Conservation (phyloP, 2,113 vertebrate species). For the Apodemus sylvaticus region DNA sequence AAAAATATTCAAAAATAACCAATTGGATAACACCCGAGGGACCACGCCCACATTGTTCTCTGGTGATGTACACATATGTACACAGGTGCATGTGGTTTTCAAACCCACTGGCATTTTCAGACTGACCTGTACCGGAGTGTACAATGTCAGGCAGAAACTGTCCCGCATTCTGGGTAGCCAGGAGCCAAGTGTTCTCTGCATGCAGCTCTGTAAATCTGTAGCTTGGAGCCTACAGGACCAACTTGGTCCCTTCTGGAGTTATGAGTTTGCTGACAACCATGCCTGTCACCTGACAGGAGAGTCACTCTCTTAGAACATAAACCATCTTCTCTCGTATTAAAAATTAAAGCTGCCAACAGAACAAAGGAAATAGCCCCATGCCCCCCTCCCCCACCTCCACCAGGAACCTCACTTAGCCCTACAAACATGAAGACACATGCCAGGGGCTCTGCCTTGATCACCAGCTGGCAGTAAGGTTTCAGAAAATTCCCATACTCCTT, state of each 20-base stretch:
- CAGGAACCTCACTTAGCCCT: slow-evolving; percentile 20
- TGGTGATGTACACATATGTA: background rate
- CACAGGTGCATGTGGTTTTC: background rate
- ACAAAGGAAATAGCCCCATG: slow-evolving; percentile 18
- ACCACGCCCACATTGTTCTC: background rate
- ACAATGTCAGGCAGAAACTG: background rate
- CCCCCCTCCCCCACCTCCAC: background rate
- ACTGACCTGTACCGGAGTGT: background rate
- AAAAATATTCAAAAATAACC: background rate
- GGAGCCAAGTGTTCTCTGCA: background rate
- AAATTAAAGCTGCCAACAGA: slow-evolving; percentile 38
- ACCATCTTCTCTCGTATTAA: background rate
- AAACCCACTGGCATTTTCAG: background rate
- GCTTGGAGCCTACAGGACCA: background rate
- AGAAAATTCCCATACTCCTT: background rate
- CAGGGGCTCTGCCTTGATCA: background rate
- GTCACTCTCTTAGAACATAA: background rate
- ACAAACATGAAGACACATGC: background rate
- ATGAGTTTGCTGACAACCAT: background rate
- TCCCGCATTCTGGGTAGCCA: background rate
- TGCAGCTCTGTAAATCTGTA: background rate
- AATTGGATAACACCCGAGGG: background rate
- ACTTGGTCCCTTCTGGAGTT: background rate
- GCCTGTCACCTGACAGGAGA: background rate
- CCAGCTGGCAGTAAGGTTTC: background rate